Evolutionary conservation across 2,888 invertebrate genomes (phyloP).

Genomic region (Blomia tropicalis): DNA sequence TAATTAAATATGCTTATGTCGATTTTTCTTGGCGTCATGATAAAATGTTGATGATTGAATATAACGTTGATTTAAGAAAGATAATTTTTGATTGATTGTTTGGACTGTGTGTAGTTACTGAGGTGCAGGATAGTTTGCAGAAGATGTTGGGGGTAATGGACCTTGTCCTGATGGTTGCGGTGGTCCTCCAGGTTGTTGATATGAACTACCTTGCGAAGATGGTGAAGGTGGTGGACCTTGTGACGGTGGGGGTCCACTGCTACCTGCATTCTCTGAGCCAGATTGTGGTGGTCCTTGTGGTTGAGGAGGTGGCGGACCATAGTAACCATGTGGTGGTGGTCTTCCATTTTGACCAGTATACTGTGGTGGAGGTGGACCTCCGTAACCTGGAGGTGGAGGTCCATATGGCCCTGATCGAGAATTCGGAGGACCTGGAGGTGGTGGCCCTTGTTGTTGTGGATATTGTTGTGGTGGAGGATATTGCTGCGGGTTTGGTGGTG

Average conservation of each 20-base stretch:
- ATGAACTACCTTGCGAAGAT: not conserved
- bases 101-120: too few species aligned
- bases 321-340: conserved; percentile 9
- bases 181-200: not conserved
- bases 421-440: not conserved
- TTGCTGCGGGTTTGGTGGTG: not conserved
- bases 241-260: not conserved
- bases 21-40: too few species aligned
- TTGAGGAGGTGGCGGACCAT: not conserved
- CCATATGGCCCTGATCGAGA: not conserved
- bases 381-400: conserved; percentile 5
- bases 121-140: too few species aligned
- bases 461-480: not conserved
- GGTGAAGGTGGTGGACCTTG: not conserved
- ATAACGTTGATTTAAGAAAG: too few species aligned
- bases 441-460: not conserved
- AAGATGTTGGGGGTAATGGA: not conserved
- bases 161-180: not conserved
- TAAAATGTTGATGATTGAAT: too few species aligned
- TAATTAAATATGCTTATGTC: too few species aligned
- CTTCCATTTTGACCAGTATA: not conserved
- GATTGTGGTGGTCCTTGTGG: not conserved
- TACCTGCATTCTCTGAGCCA: not conserved
- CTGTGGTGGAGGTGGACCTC: not conserved
- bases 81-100: too few species aligned